Conservation (phyloP, 2,113 vertebrate species). For the Parus major region DNA sequence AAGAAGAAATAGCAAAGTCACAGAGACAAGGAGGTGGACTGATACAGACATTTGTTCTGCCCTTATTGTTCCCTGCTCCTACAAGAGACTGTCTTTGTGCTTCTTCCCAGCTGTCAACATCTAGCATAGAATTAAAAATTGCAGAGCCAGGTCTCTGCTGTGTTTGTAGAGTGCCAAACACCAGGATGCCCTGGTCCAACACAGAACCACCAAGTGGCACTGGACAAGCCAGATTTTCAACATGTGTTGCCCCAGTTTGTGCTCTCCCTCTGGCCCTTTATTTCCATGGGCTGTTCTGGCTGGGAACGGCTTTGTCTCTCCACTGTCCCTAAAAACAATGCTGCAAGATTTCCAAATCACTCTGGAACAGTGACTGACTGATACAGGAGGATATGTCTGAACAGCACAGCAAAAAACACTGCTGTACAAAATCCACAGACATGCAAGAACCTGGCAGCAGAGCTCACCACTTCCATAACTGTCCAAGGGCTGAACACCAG, state of each 20-base stretch:
- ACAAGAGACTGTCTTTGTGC: background rate
- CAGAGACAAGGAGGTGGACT: background rate
- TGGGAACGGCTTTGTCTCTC: background rate
- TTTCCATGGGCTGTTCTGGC: background rate
- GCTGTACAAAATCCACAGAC: background rate
- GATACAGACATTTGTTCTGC: background rate
- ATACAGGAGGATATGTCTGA: background rate
- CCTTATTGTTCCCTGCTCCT: background rate
- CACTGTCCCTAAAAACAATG: background rate
- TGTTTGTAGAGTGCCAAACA: background rate
- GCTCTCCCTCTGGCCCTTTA: background rate
- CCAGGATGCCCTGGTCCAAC: accelerated
- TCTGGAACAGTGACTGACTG: background rate
- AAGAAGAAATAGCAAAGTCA: background rate
- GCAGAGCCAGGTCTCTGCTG: background rate
- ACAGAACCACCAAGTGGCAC: background rate
- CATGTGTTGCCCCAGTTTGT: accelerated
- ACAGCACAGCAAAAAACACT: background rate
- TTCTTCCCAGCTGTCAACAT: background rate
- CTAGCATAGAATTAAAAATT: background rate
- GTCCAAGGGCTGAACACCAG: background rate
- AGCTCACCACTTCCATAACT: background rate
- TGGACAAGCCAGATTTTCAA: background rate
- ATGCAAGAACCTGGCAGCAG: background rate
- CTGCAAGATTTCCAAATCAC: background rate